Base-by-base conservation (phyloP, 2,113 vertebrate species). In the Puma concolor region DNA sequence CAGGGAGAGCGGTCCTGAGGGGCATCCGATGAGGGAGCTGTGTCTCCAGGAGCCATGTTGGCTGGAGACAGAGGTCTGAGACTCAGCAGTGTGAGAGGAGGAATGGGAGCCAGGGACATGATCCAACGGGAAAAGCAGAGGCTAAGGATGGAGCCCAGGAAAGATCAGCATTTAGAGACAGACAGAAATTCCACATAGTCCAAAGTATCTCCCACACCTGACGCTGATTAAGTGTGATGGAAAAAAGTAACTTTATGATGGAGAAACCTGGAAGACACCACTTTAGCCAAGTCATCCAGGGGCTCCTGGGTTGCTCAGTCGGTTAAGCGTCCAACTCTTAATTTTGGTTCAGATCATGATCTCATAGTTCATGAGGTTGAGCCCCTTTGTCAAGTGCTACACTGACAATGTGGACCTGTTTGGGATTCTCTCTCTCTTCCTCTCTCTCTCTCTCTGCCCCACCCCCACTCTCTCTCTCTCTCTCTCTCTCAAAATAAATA, bases 51-150 rank as follows among this genome's bases (percentile, higher is more conserved):
- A 89, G 41, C 7, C 2, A 23, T 76, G 44, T 33, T 5, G 3
- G 86, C 87, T 60, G n/a, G n/a, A 63, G 27, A 76, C 10, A 17
- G 25, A 69, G 36, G 6, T 50, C 72, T 41, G 60, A 52, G 36
- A 87, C 57, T 2, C 0, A 23, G 10, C 33, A 14, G 57, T 8
- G 27, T 17, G 19, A 1, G 9, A 25, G 12, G 2, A 54, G 41
- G 1, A 29, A 54, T 1, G 0, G n/a, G 92, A 92, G 48, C 71
- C 76, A 23, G 0, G 4, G 14, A 19, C 23, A 14, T 8, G 2
- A 31, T 4, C 0, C n/a, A 29, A n/a, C 1, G 71, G 48, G 83
- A 67, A 74, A 11, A 67, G 11, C 50, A 50, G 27, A 29, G 74
- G 82, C 71, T 57, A 64, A 50, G 5, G 1, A 5, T 44, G 71